Conservation (phyloP, 2,888 invertebrate species). For the Lordiphosa andalusiaca region DNA sequence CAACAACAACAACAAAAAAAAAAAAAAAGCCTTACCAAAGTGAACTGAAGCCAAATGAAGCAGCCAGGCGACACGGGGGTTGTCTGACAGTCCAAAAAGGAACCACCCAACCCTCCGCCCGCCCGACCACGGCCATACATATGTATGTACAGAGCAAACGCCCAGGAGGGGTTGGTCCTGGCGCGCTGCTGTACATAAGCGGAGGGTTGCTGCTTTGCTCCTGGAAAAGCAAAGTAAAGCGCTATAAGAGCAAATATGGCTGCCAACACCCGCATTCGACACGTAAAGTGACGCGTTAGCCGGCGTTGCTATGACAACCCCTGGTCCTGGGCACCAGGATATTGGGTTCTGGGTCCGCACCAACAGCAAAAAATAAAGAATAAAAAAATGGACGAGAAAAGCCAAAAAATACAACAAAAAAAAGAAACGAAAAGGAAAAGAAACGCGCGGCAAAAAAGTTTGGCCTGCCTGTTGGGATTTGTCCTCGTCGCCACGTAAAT, state of each 20-base stretch:
- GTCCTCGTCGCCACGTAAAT: conserved; percentile 48
- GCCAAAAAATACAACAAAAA: conserved; percentile 7
- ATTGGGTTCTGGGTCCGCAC: not conserved
- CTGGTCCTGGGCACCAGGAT: conserved; percentile 20
- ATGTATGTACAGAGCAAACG: conserved; percentile 8
- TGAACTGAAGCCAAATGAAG: conserved; percentile 14
- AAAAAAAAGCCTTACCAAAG: conserved; percentile 4
- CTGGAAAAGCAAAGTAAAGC: conserved; percentile 71
- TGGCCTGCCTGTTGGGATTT: conserved; percentile 39
- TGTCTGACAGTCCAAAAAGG: conserved; percentile 9
- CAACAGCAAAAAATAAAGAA: conserved; percentile 2
- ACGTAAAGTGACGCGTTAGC: conserved; percentile 80
- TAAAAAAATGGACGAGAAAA: conserved; percentile 6
- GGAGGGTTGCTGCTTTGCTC: conserved; percentile 9
- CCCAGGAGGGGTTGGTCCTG: conserved; percentile 14
- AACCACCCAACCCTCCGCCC: conserved; percentile 2
- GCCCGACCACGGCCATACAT: not conserved
- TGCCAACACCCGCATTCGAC: conserved; percentile 80
- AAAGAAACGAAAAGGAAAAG: conserved; percentile 13
- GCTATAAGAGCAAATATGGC: conserved; percentile 80
- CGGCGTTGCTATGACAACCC: conserved; percentile 79
- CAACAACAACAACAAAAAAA: not conserved
- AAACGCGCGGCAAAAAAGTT: conserved; percentile 5
- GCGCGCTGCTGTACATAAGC: conserved; percentile 9
- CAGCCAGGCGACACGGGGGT: conserved; percentile 12